These are phyloP conservation scores for Baronia brevicornis DNA, from an alignment of 2,888 invertebrate species.

Conservation along the genomic window DNA sequence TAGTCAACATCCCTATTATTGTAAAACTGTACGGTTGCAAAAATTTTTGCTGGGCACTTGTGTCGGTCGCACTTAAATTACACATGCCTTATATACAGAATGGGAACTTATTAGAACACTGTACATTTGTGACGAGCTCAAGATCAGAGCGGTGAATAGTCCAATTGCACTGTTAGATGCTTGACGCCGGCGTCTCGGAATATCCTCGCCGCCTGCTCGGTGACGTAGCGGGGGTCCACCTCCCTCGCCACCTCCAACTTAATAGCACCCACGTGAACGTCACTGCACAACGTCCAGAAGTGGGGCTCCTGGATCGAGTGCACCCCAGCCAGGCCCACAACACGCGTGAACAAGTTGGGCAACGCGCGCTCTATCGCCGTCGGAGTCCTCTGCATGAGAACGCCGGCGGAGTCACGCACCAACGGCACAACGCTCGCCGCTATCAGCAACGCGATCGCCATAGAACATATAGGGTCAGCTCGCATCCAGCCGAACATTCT, in stretches of 20 bases:
- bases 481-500: conserved; percentile 98
- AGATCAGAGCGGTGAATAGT: conserved; percentile 83
- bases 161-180: conserved; percentile 94
- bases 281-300: conserved; percentile 98
- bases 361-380: conserved; percentile 85
- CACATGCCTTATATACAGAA: conserved; percentile 28
- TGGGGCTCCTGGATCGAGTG: conserved; percentile 98
- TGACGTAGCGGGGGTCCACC: conserved; percentile 94
- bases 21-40: conserved; percentile 4
- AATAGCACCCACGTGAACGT: conserved; percentile 92
- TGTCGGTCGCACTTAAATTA: conserved; percentile 14
- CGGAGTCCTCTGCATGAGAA: conserved; percentile 97
- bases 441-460: conserved; percentile 95
- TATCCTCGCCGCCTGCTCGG: conserved; percentile 94
- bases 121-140: conserved; percentile 34
- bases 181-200: conserved; percentile 94
- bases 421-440: conserved; percentile 89
- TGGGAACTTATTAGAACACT: too few species aligned
- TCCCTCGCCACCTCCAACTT: conserved; percentile 96
- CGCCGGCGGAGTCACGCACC: conserved; percentile 89
- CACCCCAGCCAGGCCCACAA: conserved; percentile 93
- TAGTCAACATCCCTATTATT: too few species aligned
- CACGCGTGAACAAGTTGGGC: conserved; percentile 92
- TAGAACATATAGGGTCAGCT: conserved; percentile 98
- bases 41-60: neutral